A percentile compares a stretch with the other conserved stretches of the same genome.
These are phyloP conservation scores for Carassius auratus DNA, from an alignment of 2,113 vertebrate genomes.

Conservation along the genomic window DNA sequence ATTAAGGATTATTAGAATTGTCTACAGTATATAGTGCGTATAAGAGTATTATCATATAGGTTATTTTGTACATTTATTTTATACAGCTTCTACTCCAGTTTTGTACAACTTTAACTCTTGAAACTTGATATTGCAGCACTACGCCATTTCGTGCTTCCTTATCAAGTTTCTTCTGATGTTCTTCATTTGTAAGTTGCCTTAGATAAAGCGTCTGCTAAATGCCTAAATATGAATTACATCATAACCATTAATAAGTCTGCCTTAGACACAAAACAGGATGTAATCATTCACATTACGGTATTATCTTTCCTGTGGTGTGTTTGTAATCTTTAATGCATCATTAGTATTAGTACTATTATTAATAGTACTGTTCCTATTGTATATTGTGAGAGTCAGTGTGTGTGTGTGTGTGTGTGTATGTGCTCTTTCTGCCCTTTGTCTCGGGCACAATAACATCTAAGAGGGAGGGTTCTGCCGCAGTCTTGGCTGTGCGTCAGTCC, in stretches of 20 bases:
- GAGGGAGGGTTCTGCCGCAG: constrained; percentile 66
- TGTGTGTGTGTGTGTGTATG: constrained; percentile 34
- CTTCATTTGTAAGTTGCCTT: background rate
- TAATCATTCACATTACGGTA: background rate
- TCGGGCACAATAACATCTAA: constrained; percentile 73
- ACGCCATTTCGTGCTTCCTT: background rate
- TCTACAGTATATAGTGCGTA: background rate
- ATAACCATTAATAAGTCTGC: background rate
- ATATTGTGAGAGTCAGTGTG: background rate
- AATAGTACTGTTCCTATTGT: constrained; percentile 52
- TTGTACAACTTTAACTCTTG: background rate
- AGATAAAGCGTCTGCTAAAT: background rate
- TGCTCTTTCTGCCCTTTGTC: constrained; percentile 71
- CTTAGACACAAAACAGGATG: background rate
- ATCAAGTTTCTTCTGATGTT: background rate
- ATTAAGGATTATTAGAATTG: background rate
- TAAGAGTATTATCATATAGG: too few relatives aligned
- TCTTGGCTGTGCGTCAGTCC: constrained; percentile 82
- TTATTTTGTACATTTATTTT: background rate
- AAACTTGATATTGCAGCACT: background rate
- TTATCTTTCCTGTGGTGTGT: background rate
- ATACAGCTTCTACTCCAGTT: background rate
- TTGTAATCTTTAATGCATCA: constrained; percentile 52
- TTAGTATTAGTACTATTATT: constrained; percentile 25
- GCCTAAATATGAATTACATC: background rate